phyloP scores from a whole-genome alignment of 2,113 vertebrate species.

The Cavia aperea region DNA sequence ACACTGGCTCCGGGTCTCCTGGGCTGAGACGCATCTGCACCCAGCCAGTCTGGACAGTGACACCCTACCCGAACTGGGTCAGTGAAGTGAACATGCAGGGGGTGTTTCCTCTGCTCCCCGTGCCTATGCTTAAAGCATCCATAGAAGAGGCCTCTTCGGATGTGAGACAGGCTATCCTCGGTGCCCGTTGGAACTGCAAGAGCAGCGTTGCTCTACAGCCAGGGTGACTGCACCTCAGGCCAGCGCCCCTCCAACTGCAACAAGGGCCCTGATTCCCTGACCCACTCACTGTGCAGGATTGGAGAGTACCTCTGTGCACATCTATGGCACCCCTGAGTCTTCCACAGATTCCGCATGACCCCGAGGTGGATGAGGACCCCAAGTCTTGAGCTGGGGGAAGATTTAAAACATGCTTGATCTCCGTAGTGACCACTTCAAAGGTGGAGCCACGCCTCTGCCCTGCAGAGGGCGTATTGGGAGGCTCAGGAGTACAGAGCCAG shows the following conservation, averaged over 20 bases:
- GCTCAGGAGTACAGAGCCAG: neutral
- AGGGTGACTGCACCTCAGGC: neutral
- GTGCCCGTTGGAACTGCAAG: neutral
- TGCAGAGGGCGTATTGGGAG: neutral
- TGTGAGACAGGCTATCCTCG: neutral
- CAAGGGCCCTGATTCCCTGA: neutral
- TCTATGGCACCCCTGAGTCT: neutral
- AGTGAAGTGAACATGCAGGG: neutral
- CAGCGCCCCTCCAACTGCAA: neutral
- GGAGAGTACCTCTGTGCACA: neutral
- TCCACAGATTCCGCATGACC: neutral
- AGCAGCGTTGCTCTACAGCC: neutral
- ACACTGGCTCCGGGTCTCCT: neutral
- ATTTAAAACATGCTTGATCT: neutral
- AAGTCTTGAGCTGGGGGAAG: neutral
- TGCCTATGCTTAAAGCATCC: constrained; percentile 2
- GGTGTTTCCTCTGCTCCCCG: neutral
- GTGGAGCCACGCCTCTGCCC: neutral
- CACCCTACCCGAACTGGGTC: neutral
- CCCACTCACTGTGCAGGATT: neutral
- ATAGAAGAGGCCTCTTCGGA: neutral
- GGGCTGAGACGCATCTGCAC: neutral
- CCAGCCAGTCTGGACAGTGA: neutral
- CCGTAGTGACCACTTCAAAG: neutral
- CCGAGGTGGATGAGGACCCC: neutral